A percentile compares a stretch with the other conserved stretches of the same genome.
Conservation (phyloP, 2,888 invertebrate species). For the Neuroscelio doddi region DNA sequence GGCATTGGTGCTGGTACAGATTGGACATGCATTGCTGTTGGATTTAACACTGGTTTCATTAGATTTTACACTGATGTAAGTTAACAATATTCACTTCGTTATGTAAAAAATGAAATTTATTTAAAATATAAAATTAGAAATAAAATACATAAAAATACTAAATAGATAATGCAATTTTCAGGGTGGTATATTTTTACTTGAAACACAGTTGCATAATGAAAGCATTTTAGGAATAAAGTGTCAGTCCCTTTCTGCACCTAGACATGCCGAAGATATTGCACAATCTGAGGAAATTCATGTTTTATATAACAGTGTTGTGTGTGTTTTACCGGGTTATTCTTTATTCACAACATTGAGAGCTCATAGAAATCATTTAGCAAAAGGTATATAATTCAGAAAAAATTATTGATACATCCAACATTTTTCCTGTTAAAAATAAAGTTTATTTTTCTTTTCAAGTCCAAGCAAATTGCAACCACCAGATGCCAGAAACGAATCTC, state of each 20-base stretch:
- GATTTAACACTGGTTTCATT: conserved; percentile 88
- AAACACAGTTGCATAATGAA: conserved; percentile 89
- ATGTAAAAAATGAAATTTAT: no score
- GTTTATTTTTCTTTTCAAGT: conserved; percentile 29
- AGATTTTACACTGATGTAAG: conserved; percentile 88
- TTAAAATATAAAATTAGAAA: no score
- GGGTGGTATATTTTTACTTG: conserved; percentile 85
- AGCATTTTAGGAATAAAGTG: conserved; percentile 86
- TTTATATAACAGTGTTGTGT: conserved; percentile 81
- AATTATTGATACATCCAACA: neutral
- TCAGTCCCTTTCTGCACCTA: conserved; percentile 77
- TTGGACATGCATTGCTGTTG: conserved; percentile 94
- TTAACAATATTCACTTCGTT: no score
- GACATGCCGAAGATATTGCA: conserved; percentile 67
- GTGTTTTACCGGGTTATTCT: conserved; percentile 83
- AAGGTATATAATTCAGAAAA: conserved; percentile 74
- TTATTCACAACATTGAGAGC: conserved; percentile 86
- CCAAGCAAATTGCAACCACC: conserved; percentile 78
- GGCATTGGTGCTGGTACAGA: conserved; percentile 82
- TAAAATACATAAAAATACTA: no score
- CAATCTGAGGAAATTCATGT: conserved; percentile 82
- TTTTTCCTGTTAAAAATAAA: neutral
- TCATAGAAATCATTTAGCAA: conserved; percentile 85
- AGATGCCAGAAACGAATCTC: conserved; percentile 77
- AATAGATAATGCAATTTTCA: conserved; percentile 57